A percentile compares a stretch with the other conserved stretches of the same genome.
Evolutionary conservation across 2,888 invertebrate species (phyloP).

Genomic region (Sinelater perroti): DNA sequence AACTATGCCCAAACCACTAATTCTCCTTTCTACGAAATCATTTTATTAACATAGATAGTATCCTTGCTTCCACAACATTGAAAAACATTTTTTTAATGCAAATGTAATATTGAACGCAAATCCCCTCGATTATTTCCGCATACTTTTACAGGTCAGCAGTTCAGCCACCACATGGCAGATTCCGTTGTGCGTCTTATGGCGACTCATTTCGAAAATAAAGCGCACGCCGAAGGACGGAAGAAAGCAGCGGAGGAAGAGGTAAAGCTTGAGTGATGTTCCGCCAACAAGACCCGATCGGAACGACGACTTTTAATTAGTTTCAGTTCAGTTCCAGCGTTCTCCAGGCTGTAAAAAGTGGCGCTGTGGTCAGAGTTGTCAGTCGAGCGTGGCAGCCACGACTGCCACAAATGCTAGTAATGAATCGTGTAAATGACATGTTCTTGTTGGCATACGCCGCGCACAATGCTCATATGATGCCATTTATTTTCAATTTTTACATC

Average conservation of each 20-base stretch:
- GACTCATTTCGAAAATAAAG: constrained; percentile 19
- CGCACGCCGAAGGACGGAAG: constrained; percentile 22
- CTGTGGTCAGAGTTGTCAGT: constrained; percentile 56
- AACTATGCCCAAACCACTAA: too few relatives aligned
- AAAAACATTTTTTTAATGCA: too few relatives aligned
- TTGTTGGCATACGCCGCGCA: constrained; percentile 41
- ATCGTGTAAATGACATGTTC: constrained; percentile 57
- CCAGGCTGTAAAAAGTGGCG: constrained; percentile 49
- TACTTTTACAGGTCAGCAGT: too few relatives aligned
- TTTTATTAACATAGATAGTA: too few relatives aligned
- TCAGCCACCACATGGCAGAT: too few relatives aligned
- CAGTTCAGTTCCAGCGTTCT: constrained; percentile 59
- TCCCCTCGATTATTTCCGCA: too few relatives aligned
- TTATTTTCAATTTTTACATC: constrained; percentile 40
- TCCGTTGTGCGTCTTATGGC: too few relatives aligned
- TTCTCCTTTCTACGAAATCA: too few relatives aligned
- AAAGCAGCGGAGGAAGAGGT: constrained; percentile 32
- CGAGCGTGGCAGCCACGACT: constrained; percentile 53
- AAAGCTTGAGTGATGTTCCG: constrained; percentile 54
- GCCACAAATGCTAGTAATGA: constrained; percentile 55
- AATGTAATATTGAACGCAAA: too few relatives aligned
- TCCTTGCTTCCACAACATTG: too few relatives aligned
- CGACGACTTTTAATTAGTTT: constrained; percentile 61
- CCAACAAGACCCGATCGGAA: constrained; percentile 56
- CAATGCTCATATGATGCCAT: constrained; percentile 34